Conservation (phyloP, 2,113 vertebrate genomes). For the Apus apus region DNA sequence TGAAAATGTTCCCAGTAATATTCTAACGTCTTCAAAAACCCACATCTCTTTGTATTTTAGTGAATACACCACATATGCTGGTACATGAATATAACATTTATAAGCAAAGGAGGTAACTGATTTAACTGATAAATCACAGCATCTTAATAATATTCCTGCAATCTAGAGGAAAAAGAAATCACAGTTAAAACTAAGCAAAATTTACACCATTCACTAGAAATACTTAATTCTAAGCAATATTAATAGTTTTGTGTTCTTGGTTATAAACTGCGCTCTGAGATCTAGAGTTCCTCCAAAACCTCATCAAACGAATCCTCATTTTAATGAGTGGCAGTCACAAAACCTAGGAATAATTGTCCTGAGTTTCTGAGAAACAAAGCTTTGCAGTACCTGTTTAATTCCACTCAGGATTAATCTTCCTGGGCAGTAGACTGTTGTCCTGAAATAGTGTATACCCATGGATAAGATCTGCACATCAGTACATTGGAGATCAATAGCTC, state of each 20-base stretch:
- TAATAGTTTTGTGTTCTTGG: neutral
- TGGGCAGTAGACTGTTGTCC: neutral
- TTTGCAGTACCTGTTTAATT: neutral
- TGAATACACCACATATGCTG: neutral
- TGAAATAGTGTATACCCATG: neutral
- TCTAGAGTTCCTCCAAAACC: neutral
- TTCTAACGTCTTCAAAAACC: neutral
- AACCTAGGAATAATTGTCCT: neutral
- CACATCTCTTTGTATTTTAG: neutral
- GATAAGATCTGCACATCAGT: neutral
- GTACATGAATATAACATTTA: neutral
- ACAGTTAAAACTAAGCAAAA: neutral
- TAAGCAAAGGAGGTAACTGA: neutral
- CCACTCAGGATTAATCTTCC: neutral
- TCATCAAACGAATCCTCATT: neutral
- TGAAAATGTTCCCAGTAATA: neutral
- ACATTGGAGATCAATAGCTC: neutral
- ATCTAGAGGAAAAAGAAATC: neutral
- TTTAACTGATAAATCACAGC: neutral
- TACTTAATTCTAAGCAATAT: constrained; percentile 1
- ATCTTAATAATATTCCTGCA: neutral
- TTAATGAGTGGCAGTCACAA: constrained; percentile 9
- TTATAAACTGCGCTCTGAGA: neutral
- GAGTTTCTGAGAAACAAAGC: neutral
- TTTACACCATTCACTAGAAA: neutral